These are phyloP conservation scores for Sprattus sprattus DNA, from an alignment of 2,113 vertebrate species.

Conservation along the genomic window DNA sequence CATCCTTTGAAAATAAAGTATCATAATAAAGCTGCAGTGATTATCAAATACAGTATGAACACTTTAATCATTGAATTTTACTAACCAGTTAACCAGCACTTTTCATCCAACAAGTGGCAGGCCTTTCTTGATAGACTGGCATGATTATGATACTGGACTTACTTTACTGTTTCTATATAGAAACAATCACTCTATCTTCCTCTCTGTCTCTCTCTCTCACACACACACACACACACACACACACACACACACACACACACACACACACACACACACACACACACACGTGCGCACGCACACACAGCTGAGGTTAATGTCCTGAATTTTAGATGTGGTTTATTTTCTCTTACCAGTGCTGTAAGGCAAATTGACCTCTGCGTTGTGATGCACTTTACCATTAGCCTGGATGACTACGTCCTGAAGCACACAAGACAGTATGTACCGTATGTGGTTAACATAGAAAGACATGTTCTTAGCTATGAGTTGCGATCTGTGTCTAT, in stretches of 20 bases:
- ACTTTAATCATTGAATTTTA: too few relatives aligned
- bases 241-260: too few relatives aligned
- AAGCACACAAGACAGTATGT: not conserved
- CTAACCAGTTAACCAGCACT: too few relatives aligned
- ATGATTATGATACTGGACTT: not conserved
- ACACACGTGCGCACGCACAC: too few relatives aligned
- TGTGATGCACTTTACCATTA: conserved; percentile 81
- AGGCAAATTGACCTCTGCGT: conserved; percentile 78
- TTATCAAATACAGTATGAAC: too few relatives aligned
- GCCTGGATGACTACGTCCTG: conserved; percentile 78
- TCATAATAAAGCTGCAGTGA: too few relatives aligned
- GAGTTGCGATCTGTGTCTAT: too few relatives aligned
- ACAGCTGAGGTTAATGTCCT: not conserved
- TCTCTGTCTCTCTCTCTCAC: not conserved
- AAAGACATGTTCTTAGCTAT: not conserved
- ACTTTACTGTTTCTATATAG: not conserved
- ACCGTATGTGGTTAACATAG: not conserved
- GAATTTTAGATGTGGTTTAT: not conserved
- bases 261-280: too few relatives aligned
- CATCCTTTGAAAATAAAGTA: not conserved
- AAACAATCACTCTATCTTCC: too few relatives aligned
- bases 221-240: not conserved
- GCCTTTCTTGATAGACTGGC: not conserved
- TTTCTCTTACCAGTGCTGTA: conserved; percentile 78
- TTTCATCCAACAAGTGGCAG: too few relatives aligned